Percentiles rank a stretch among this genome's conserved stretches.
Conservation (phyloP, 2,888 invertebrate species). For the Drosophila algonquin region DNA sequence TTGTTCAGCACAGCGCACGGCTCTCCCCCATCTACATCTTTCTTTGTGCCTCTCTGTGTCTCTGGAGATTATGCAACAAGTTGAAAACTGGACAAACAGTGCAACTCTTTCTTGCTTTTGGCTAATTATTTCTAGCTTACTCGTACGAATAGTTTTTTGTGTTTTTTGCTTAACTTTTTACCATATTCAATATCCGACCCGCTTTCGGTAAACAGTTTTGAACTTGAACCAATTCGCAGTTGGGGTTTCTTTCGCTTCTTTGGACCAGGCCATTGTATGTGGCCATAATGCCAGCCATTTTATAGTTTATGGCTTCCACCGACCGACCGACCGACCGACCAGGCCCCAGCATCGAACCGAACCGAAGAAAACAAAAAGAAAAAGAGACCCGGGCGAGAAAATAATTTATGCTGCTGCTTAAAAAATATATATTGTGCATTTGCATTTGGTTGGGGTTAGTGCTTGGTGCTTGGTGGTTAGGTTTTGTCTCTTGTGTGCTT, state of each 20-base stretch:
- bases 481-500: constrained; percentile 30
- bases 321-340: background rate
- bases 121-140: constrained; percentile 24
- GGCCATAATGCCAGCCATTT: constrained; percentile 40
- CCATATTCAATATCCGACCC: constrained; percentile 59
- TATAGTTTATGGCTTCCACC: constrained; percentile 48
- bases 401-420: constrained; percentile 58
- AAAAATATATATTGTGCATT: constrained; percentile 13
- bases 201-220: constrained; percentile 63
- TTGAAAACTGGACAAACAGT: constrained; percentile 46
- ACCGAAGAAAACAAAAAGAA: constrained; percentile 6
- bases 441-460: constrained; percentile 15
- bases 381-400: constrained; percentile 47
- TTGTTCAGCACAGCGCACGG: constrained; percentile 10
- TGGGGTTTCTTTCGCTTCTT: constrained; percentile 33
- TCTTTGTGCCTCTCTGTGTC: constrained; percentile 4
- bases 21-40: constrained; percentile 11
- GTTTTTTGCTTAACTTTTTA: background rate
- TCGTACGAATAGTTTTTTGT: background rate
- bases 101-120: constrained; percentile 60
- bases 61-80: constrained; percentile 32
- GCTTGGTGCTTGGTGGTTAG: too few relatives aligned
- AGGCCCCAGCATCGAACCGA: constrained; percentile 10
- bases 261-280: constrained; percentile 30
- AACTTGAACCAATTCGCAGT: constrained; percentile 72